Evolutionary conservation across 2,888 invertebrate genomes (phyloP).

Genomic region (Lasioglossum oenotherae): DNA sequence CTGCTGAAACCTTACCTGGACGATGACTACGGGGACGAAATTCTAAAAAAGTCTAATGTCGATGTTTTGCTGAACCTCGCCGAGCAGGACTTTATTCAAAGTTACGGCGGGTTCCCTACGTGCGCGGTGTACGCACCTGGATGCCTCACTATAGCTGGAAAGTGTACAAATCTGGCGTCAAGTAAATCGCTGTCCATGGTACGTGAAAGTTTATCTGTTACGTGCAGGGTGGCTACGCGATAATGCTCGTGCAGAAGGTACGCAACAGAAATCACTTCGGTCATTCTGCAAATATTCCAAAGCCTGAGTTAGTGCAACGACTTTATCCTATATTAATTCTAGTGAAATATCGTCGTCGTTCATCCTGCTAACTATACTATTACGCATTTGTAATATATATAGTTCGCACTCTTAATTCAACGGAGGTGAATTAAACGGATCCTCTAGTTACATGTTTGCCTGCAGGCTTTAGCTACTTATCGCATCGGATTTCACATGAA

Average conservation of each 20-base stretch:
- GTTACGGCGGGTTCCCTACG: constrained; percentile 40
- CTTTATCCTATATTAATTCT: background rate
- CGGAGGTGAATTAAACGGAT: background rate
- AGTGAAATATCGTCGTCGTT: background rate
- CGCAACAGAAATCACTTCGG: background rate
- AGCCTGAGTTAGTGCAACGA: constrained; percentile 6
- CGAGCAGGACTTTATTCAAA: constrained; percentile 47
- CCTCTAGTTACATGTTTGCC: background rate
- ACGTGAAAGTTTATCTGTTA: constrained; percentile 37
- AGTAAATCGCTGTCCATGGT: constrained; percentile 61
- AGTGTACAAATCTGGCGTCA: constrained; percentile 30
- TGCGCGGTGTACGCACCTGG: constrained; percentile 59
- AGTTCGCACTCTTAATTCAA: background rate
- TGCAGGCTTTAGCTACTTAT: background rate
- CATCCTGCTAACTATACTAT: background rate
- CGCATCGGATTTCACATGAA: background rate
- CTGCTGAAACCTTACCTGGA: background rate
- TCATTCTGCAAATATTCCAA: background rate
- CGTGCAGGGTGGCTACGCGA: background rate
- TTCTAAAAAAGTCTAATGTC: background rate
- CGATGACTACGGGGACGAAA: background rate
- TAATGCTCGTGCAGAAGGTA: background rate
- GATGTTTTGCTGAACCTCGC: constrained; percentile 27
- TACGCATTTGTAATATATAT: background rate
- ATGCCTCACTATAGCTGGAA: constrained; percentile 48